Evolutionary conservation across 2,113 vertebrate species (phyloP).

Genomic region (Psittacara wagleri): DNA sequence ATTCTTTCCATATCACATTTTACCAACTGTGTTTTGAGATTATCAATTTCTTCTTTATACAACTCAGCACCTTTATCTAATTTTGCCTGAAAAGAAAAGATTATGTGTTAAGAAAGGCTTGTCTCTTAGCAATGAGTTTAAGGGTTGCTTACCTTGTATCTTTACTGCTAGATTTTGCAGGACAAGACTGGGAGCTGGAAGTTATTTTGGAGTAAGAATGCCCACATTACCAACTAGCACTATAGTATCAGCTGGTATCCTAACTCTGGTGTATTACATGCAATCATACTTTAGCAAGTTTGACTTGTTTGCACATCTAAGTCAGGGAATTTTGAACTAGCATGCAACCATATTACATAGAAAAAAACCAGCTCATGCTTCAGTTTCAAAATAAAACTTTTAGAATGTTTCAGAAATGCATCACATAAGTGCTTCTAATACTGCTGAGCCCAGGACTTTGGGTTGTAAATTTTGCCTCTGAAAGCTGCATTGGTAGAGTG

Average conservation of each 20-base stretch:
- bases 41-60: conserved; percentile 79
- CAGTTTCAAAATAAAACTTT: neutral
- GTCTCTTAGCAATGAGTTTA: neutral
- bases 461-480: neutral
- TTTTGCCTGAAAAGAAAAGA: conserved; percentile 57
- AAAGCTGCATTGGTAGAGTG: neutral
- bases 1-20: conserved; percentile 80
- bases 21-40: conserved; percentile 78
- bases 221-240: neutral
- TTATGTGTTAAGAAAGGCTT: neutral
- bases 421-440: neutral
- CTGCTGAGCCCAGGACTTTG: fast-evolving
- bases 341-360: neutral
- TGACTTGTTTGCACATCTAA: neutral
- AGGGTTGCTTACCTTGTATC: neutral
- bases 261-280: too few relatives aligned
- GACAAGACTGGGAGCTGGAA: neutral
- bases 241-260: neutral
- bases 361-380: neutral
- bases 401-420: neutral
- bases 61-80: conserved; percentile 71
- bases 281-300: neutral
- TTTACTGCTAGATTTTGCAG: neutral
- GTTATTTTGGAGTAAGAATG: neutral
- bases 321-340: neutral